A percentile compares a stretch with the other conserved stretches of the same genome.
phyloP scores from a whole-genome alignment of 2,113 vertebrate genomes.

The Conger conger region DNA sequence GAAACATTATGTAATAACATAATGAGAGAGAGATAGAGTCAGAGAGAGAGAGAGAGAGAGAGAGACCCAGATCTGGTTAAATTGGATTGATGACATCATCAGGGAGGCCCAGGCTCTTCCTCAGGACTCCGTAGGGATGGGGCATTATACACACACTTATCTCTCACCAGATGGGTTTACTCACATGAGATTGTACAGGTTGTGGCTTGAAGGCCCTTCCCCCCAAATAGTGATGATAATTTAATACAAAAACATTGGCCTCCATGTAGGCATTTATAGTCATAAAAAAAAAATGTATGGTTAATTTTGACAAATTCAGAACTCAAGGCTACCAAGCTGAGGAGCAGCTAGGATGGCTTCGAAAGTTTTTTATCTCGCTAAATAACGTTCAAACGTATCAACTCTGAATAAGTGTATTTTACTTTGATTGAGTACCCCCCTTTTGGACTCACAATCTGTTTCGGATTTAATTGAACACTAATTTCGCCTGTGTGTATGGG shows the following conservation, averaged over 20 bases:
- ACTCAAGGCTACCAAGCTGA: too few relatives aligned
- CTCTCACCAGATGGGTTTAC: background rate
- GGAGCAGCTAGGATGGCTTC: too few relatives aligned
- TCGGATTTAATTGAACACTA: too few relatives aligned
- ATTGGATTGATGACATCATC: constrained; percentile 8
- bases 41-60: background rate
- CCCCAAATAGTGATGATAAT: background rate
- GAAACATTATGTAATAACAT: background rate
- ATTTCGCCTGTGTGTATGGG: too few relatives aligned
- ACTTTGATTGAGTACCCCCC: too few relatives aligned
- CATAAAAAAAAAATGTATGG: too few relatives aligned
- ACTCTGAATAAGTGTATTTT: too few relatives aligned
- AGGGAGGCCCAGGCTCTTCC: background rate
- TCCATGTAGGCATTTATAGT: background rate
- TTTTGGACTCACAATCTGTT: too few relatives aligned
- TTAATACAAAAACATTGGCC: background rate
- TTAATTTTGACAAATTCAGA: too few relatives aligned
- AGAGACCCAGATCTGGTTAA: background rate
- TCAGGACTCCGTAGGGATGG: background rate
- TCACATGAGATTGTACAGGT: background rate
- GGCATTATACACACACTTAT: background rate
- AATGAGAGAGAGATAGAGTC: background rate
- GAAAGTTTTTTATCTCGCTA: too few relatives aligned
- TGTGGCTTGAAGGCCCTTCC: too few relatives aligned
- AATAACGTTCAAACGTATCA: too few relatives aligned